A percentile compares a stretch with the other conserved stretches of the same genome.
Evolutionary conservation across 92 coral and sea anemone genomes (phyloP).

Genomic region (Plumapathes pennacea): DNA sequence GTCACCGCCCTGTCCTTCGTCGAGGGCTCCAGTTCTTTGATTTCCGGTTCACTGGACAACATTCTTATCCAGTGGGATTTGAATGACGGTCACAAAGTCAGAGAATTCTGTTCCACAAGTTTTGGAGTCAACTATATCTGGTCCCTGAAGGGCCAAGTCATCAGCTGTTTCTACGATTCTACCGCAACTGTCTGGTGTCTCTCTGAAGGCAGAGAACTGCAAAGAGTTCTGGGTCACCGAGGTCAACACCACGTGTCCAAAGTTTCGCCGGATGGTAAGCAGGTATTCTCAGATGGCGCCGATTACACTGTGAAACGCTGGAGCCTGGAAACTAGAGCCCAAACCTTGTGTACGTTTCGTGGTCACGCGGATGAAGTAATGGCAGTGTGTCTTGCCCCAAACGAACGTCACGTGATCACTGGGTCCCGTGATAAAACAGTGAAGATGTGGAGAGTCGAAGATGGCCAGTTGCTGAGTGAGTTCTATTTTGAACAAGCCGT

Average conservation of each 20-base stretch:
- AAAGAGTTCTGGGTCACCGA: constrained; percentile 21
- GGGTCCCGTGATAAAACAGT: constrained; percentile 57
- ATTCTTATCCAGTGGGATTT: constrained; percentile 13
- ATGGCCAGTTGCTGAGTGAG: constrained; percentile 26
- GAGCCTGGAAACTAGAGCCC: not conserved
- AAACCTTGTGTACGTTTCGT: not conserved
- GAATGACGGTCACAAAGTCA: not conserved
- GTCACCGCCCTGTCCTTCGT: constrained; percentile 33
- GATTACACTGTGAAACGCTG: constrained; percentile 36
- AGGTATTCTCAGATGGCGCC: constrained; percentile 40
- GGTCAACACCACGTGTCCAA: constrained; percentile 50
- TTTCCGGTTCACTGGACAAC: constrained; percentile 53
- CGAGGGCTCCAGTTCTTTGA: constrained; percentile 19
- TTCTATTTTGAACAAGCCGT: constrained; percentile 46
- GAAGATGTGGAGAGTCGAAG: constrained; percentile 19
- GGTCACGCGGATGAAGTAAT: constrained; percentile 28
- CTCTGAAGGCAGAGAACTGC: constrained; percentile 6
- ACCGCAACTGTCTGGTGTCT: constrained; percentile 40
- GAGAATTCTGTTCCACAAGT: constrained; percentile 19
- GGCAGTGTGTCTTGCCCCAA: constrained; percentile 12
- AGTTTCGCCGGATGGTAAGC: constrained; percentile 8
- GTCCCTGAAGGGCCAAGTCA: constrained; percentile 8
- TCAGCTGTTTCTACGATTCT: constrained; percentile 39
- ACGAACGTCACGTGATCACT: constrained; percentile 18
- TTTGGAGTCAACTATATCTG: constrained; percentile 36